Percentiles rank a stretch among this genome's conserved stretches.
phyloP scores from a whole-genome alignment of 2,888 invertebrate species.

The Ophioninae sp. region DNA sequence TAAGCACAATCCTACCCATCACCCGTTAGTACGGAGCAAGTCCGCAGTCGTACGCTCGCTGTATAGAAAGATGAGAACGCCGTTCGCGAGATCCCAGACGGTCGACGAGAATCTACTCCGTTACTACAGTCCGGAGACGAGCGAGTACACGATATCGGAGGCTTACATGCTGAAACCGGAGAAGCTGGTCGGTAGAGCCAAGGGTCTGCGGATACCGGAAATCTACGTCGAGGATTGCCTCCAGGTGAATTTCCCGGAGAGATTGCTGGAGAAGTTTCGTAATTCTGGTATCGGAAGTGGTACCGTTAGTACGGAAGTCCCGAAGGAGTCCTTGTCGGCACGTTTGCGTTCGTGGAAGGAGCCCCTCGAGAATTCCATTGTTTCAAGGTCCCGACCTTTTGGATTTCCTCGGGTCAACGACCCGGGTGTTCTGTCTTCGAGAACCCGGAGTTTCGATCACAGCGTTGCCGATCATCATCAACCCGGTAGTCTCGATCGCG shows the following conservation, averaged over 20 bases:
- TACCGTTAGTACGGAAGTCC: background rate
- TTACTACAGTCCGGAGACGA: slow-evolving; percentile 77
- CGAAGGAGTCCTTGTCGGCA: slow-evolving; percentile 35
- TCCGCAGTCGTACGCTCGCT: slow-evolving; percentile 81
- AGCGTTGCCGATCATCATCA: slow-evolving; percentile 65
- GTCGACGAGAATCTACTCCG: slow-evolving; percentile 79
- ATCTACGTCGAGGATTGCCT: slow-evolving; percentile 78
- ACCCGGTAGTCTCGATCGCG: slow-evolving; percentile 45
- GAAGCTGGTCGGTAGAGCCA: slow-evolving; percentile 65
- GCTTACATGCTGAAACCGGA: slow-evolving; percentile 75
- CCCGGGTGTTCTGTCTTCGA: slow-evolving; percentile 71
- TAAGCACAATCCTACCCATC: slow-evolving; percentile 67
- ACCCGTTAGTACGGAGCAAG: slow-evolving; percentile 81
- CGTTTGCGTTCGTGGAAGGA: slow-evolving; percentile 55
- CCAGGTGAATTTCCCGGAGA: slow-evolving; percentile 74
- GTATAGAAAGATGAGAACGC: slow-evolving; percentile 80
- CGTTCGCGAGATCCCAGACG: slow-evolving; percentile 79
- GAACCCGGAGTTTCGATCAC: slow-evolving; percentile 78
- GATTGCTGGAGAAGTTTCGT: slow-evolving; percentile 74
- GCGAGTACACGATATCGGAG: slow-evolving; percentile 77
- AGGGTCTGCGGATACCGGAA: slow-evolving; percentile 74
- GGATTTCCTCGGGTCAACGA: slow-evolving; percentile 39
- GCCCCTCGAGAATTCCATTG: slow-evolving; percentile 63
- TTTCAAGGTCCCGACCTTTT: slow-evolving; percentile 62
- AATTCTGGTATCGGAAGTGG: background rate